phyloP scores from a whole-genome alignment of 1,140 invertebrate genomes.

The Gonioctena quinquepunctata region DNA sequence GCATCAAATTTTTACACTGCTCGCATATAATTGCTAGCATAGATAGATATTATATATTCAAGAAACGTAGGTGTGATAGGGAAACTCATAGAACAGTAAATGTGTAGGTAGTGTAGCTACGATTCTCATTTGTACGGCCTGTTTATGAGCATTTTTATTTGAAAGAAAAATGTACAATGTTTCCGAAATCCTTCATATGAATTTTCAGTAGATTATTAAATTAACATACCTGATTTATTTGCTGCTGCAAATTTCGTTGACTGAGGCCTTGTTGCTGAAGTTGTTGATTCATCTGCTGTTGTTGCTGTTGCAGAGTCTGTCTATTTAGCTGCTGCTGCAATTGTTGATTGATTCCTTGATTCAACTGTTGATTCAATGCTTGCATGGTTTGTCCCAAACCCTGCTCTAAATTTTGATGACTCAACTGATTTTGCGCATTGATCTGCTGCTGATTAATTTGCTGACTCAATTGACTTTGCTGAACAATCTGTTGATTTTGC shows the following conservation, averaged over 20 bases:
- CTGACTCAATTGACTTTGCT: no score
- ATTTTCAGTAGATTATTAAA: not conserved
- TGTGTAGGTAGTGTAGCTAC: no score
- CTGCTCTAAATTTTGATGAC: conserved; percentile 2
- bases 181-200: not conserved
- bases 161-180: not conserved
- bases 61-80: no score
- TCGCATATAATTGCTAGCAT: no score
- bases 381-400: not conserved
- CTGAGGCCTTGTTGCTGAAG: conserved; percentile 21
- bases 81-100: no score
- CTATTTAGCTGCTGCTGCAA: conserved; percentile 21
- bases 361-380: conserved; percentile 1
- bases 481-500: conserved; percentile 18
- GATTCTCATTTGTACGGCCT: no score
- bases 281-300: no score
- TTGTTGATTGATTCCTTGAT: not conserved
- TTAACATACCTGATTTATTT: conserved; percentile 17
- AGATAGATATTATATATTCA: no score
- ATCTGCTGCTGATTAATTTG: conserved; percentile 1
- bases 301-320: conserved; percentile 21
- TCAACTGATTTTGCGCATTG: conserved; percentile 16
- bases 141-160: no score
- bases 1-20: no score
- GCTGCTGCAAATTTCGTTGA: conserved; percentile 38